Percentiles rank a stretch among this genome's conserved stretches.
phyloP scores from a whole-genome alignment of 2,113 vertebrate species.

The Ptilorrhoa leucosticta region DNA sequence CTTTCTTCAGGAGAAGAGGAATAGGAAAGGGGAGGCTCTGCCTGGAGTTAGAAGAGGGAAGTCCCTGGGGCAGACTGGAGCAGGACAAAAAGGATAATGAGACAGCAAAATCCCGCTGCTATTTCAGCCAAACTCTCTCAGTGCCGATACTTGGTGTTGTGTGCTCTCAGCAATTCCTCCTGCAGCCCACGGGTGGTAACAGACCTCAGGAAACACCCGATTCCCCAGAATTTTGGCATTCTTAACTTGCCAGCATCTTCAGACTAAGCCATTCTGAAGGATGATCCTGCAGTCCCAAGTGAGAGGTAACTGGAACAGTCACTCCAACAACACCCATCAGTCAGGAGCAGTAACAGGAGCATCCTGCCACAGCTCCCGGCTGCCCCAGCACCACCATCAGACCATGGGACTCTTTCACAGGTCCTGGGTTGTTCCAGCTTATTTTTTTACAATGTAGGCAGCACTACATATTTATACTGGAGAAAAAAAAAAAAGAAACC shows the following conservation, averaged over 20 bases:
- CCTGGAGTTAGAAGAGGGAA: not conserved
- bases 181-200: not conserved
- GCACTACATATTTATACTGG: not conserved
- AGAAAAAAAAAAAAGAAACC: not conserved
- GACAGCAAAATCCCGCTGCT: not conserved
- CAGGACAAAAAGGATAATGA: not conserved
- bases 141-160: rapidly evolving
- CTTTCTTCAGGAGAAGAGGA: not conserved
- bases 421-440: not conserved
- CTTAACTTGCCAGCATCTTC: not conserved
- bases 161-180: not conserved
- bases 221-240: not conserved
- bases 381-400: not conserved
- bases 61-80: not conserved
- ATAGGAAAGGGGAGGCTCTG: not conserved
- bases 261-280: not conserved
- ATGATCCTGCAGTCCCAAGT: not conserved
- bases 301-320: not conserved
- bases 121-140: not conserved
- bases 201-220: not conserved
- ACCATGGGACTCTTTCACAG: not conserved
- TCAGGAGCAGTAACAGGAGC: not conserved
- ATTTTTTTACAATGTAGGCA: not conserved
- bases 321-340: not conserved
- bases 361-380: not conserved